These are phyloP conservation scores for Potamarius usumacintae DNA, from an alignment of 2,113 vertebrate genomes.

Conservation along the genomic window DNA sequence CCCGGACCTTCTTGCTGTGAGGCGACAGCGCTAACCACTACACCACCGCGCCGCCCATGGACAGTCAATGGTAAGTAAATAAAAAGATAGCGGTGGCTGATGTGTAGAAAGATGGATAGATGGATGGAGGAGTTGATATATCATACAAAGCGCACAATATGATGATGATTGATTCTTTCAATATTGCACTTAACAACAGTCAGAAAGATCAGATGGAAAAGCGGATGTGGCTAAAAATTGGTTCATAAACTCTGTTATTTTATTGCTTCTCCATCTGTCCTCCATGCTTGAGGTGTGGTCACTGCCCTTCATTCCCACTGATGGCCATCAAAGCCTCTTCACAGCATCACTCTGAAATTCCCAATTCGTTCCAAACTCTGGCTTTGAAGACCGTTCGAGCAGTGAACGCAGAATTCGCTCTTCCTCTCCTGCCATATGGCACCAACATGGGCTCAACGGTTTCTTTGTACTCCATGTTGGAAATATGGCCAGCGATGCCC, in stretches of 20 bases:
- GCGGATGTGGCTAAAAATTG: background rate
- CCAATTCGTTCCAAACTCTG: constrained; percentile 32
- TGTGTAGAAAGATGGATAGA: too few relatives aligned
- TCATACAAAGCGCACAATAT: background rate
- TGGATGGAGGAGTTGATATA: background rate
- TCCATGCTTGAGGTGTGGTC: background rate
- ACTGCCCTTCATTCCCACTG: background rate
- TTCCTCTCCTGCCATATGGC: constrained; percentile 48
- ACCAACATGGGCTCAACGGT: constrained; percentile 43
- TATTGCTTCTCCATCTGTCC: background rate
- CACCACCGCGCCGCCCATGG: too few relatives aligned
- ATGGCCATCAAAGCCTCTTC: background rate
- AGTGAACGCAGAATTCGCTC: constrained; percentile 32
- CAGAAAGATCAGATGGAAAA: background rate
- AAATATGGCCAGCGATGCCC: constrained; percentile 34
- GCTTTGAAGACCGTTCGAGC: constrained; percentile 44
- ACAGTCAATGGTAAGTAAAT: too few relatives aligned
- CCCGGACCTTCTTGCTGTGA: too few relatives aligned
- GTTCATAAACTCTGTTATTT: background rate
- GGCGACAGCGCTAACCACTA: too few relatives aligned
- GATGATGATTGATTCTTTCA: background rate
- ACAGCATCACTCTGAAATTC: constrained; percentile 12
- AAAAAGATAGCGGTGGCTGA: too few relatives aligned
- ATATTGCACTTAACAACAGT: background rate
- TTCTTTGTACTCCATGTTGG: constrained; percentile 17